Evolutionary conservation across 2,888 invertebrate genomes (phyloP), one percentile per base, ranked within the genome.

Genomic region (Apeira syringaria): DNA sequence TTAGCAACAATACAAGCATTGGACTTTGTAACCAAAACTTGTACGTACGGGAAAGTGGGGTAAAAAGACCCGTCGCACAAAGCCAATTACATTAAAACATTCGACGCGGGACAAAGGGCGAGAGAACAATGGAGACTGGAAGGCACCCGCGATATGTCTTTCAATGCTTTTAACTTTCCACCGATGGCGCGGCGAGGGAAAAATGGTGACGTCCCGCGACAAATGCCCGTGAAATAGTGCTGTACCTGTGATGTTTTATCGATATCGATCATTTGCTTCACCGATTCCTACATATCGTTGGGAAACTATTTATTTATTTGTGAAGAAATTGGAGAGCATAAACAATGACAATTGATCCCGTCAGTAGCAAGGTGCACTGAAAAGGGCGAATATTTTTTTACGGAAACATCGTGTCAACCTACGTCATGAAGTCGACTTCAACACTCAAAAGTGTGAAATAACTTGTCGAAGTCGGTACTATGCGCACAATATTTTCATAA

Each of bases 21-120:
- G 35, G 46, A 56, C 51, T 56, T 58, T 57, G 61, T 61, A 63
- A 55, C 51, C 50, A 36, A 68, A 70, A 65, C 60, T 64, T 64
- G 59, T 53, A 61, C 59, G 57, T 56, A 53, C 61, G 53, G 50
- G 60, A 59, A 61, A 68, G 63, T 61, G 59, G 69, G 67, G 69
- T 72, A 77, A 84, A 81, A 81, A 80, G 77, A 66, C 60, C 65
- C 66, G 68, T 75, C 69, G 74, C 75, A 83, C 83, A 86, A 87
- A 85, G 89, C 86, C 89, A 89, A 89, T 89, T 89, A 89, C 89
- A 89, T 89, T 89, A 89, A 89, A 89, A 89, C 88, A 87, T 88
- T 87, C 80, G 80, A 74, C 62, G 63, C 71, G 74, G 82, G 78
- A 86, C 87, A 85, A 87, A 85, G 87, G 88, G 80, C 82, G 75